Conservation (phyloP, 2,888 invertebrate genomes). For the Aspidiotus rigidus region DNA sequence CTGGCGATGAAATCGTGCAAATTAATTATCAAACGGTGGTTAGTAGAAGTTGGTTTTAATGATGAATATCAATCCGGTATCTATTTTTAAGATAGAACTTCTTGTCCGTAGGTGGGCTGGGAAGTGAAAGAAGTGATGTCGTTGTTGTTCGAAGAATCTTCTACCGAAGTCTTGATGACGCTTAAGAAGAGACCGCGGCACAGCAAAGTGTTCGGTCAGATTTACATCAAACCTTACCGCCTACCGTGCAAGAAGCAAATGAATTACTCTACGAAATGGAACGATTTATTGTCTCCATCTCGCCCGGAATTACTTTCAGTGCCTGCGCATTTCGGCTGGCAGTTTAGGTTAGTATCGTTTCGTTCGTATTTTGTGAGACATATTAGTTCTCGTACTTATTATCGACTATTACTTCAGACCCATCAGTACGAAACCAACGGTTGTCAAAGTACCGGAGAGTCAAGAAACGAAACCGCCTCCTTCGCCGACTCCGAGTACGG, state of each 20-base stretch:
- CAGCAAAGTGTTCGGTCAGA: constrained; percentile 66
- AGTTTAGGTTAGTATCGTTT: not conserved
- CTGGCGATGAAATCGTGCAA: constrained; percentile 93
- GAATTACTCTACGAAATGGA: constrained; percentile 50
- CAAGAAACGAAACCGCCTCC: constrained; percentile 24
- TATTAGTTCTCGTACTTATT: too few species aligned
- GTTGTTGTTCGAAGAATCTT: constrained; percentile 61
- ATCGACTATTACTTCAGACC: not conserved
- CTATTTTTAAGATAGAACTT: not conserved
- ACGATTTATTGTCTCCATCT: constrained; percentile 59
- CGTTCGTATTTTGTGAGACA: not conserved
- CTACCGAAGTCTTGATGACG: constrained; percentile 70
- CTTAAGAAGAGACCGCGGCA: constrained; percentile 75
- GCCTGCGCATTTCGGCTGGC: constrained; percentile 41
- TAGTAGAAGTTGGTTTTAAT: constrained; percentile 27
- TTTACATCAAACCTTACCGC: constrained; percentile 62
- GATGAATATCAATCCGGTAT: not conserved
- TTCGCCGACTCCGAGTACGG: constrained; percentile 26
- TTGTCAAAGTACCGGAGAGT: constrained; percentile 3
- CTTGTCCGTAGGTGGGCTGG: constrained; percentile 60
- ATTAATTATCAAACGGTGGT: constrained; percentile 55
- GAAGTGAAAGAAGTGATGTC: constrained; percentile 66
- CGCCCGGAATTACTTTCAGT: constrained; percentile 54
- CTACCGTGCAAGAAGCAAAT: constrained; percentile 62
- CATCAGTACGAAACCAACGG: constrained; percentile 11